Percentiles rank a stretch among this genome's conserved stretches.
phyloP scores from a whole-genome alignment of 2,113 vertebrate species.

The Misgurnus mizolepis region DNA sequence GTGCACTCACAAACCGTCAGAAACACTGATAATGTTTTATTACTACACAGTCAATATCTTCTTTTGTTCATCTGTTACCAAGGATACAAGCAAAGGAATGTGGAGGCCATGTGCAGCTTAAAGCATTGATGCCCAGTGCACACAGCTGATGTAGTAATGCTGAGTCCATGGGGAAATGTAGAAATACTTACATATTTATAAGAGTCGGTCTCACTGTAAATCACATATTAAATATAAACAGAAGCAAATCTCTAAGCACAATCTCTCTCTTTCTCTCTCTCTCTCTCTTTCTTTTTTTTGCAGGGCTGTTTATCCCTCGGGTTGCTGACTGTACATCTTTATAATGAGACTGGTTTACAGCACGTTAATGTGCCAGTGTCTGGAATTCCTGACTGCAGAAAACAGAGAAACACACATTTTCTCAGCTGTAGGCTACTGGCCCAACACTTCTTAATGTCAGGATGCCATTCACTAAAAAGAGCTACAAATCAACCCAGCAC shows the following conservation, averaged over 20 bases:
- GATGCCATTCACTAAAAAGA: neutral
- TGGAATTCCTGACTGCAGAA: conserved; percentile 23
- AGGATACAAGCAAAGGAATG: conserved; percentile 25
- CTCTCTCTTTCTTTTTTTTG: conserved; percentile 5
- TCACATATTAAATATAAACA: no score
- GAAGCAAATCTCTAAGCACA: no score
- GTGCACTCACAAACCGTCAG: neutral
- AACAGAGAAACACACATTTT: conserved; percentile 37
- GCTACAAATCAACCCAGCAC: no score
- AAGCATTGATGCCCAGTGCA: neutral
- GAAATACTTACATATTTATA: neutral
- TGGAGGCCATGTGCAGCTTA: neutral
- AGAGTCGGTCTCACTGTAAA: neutral
- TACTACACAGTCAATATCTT: conserved; percentile 12
- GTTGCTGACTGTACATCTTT: conserved; percentile 57
- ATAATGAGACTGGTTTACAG: conserved; percentile 44
- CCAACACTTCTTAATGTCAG: neutral
- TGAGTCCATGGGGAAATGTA: neutral
- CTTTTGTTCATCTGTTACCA: conserved; percentile 29
- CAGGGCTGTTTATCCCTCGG: conserved; percentile 21
- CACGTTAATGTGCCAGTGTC: conserved; percentile 28
- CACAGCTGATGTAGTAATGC: neutral
- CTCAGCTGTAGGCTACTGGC: neutral
- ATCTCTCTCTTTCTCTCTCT: neutral
- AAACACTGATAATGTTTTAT: neutral